These are phyloP conservation scores for Podarcis cretensis DNA, from an alignment of 2,113 vertebrate species.

Conservation along the genomic window DNA sequence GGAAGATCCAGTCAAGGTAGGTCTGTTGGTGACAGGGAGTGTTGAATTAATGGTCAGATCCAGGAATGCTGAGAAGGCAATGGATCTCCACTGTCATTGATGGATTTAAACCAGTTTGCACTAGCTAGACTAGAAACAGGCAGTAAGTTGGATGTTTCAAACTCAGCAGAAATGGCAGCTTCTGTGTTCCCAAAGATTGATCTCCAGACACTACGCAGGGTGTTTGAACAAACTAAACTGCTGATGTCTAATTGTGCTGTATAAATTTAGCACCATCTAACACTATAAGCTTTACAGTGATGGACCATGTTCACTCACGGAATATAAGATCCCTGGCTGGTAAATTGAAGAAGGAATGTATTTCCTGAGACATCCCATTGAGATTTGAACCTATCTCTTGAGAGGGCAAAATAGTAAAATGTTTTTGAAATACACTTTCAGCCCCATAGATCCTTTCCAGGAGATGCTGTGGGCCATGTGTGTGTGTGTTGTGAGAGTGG, in stretches of 20 bases:
- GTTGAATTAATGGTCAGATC: background rate
- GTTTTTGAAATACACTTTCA: background rate
- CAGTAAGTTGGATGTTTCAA: background rate
- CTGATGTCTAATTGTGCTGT: too few species aligned
- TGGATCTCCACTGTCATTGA: background rate
- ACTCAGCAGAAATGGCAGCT: background rate
- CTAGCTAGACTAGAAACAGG: background rate
- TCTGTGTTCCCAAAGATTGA: background rate
- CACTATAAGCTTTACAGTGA: too few species aligned
- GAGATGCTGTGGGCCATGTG: background rate
- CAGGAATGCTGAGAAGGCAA: background rate
- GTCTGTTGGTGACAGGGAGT: background rate
- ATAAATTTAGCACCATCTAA: background rate
- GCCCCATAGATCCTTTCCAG: background rate
- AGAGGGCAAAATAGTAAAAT: background rate
- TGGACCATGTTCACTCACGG: background rate
- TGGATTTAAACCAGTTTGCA: background rate
- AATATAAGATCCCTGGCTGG: background rate
- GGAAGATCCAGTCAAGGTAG: background rate
- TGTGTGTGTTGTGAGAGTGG: too few species aligned
- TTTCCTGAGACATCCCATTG: background rate
- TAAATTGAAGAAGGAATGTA: background rate
- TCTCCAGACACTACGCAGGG: background rate
- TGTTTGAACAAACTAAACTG: background rate
- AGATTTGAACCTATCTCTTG: background rate